Base-by-base conservation (phyloP, 2,888 invertebrate genomes). In the Limenitis camilla region DNA sequence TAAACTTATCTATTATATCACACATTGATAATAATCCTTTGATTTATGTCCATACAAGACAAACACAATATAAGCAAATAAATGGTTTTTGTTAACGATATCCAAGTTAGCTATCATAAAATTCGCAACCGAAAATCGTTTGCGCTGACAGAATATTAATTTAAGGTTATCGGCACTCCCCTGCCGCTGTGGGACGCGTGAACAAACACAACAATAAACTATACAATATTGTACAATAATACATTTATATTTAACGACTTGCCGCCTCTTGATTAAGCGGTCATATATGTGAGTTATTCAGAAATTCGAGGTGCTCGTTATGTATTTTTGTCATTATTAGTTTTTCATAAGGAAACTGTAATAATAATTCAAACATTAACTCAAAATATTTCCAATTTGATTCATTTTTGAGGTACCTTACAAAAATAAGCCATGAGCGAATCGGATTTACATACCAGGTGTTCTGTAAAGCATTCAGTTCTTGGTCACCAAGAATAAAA, bases 91-190 rank as follows among this genome's bases (percentile, higher is more conserved):
- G 57, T 57, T 57, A 57, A 40, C 55, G 57, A 55, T 57, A 57
- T 49, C 36, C 43, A 52, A 42, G 54, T 52, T 52, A 40, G 47
- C 81, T 79, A 81, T 77, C 75, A 74, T 80, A 81, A 81, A 79
- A 69, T 71, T 74, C 66, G 68, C 64, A 64, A 65, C 65, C 79
- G 66, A 82, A 82, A 80, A 72, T 73, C 74, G 73, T 64, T 73
- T 76, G 68, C 73, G 78, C 72, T 72, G 80, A 82, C 81, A 80
- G 81, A 79, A 80, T 83, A 84, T 83, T 83, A 85, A 84, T 84
- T 81, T 78, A 69, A 76, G 70, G 69, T 74, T 76, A 77, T 76
- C 67, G 65, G 66, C 58, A 53, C 55, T 56, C 63, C 63, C 74
- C 78, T 78, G 77, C 79, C 68, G 74, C 71, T 66, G 76, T 56